Percentiles rank a stretch among this genome's conserved stretches.
phyloP scores from a whole-genome alignment of 1,140 invertebrate genomes.

The Drosophila ficusphila region DNA sequence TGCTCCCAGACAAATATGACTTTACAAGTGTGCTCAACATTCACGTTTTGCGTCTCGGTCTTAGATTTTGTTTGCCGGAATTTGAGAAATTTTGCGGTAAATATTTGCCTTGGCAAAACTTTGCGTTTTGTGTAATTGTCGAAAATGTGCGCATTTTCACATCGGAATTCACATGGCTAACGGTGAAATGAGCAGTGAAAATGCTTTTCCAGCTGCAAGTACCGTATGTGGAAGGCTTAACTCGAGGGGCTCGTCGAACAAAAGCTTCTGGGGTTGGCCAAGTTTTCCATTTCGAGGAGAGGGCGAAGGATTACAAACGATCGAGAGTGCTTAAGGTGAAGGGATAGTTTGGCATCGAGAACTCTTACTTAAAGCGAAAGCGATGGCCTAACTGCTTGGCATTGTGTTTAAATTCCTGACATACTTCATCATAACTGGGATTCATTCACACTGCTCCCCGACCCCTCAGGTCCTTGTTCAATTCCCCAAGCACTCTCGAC shows the following conservation, averaged over 20 bases:
- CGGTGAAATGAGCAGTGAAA: conserved; percentile 57
- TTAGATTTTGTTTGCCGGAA: conserved; percentile 43
- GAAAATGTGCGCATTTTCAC: conserved; percentile 57
- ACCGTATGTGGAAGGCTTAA: background rate
- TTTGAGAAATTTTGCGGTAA: conserved; percentile 44
- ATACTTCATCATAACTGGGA: conserved; percentile 52
- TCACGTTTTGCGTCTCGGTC: conserved; percentile 19
- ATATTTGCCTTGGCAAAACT: conserved; percentile 62
- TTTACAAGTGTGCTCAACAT: conserved; percentile 19
- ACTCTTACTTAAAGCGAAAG: conserved; percentile 11
- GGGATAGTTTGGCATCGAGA: conserved; percentile 12
- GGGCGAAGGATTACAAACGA: background rate
- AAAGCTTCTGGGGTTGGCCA: background rate
- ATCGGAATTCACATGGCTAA: conserved; percentile 39
- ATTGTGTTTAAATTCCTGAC: conserved; percentile 43
- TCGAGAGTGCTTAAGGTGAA: conserved; percentile 8
- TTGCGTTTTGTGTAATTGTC: conserved; percentile 52
- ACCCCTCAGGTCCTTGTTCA: conserved; percentile 1
- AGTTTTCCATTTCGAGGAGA: background rate
- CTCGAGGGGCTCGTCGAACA: conserved; percentile 8
- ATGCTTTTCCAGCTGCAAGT: conserved; percentile 13
- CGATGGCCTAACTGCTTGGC: background rate
- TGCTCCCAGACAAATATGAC: conserved; percentile 18
- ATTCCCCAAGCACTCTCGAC: conserved; percentile 30
- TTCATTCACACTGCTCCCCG: conserved; percentile 17